A percentile compares a stretch with the other conserved stretches of the same genome.
Evolutionary conservation across 2,113 vertebrate genomes (phyloP).

Genomic region (Elephas maximus): DNA sequence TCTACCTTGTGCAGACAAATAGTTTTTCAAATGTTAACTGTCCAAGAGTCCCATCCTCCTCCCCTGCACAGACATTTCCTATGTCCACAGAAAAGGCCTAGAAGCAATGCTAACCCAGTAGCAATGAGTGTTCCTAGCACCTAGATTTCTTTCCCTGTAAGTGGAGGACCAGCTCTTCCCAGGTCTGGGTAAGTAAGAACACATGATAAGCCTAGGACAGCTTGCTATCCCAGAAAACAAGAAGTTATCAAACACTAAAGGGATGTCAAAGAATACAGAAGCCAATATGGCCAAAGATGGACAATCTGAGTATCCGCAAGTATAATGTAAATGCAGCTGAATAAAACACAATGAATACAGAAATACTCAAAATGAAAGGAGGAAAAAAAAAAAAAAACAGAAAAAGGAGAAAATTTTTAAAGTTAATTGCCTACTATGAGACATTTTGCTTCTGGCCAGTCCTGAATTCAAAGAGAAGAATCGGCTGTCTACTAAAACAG

Average conservation of each 20-base stretch:
- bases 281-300: neutral
- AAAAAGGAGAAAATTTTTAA: neutral
- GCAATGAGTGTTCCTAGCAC: neutral
- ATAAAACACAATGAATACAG: neutral
- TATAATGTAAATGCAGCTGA: neutral
- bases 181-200: neutral
- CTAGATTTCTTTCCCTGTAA: neutral
- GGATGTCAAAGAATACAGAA: neutral
- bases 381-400: neutral
- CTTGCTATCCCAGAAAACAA: neutral
- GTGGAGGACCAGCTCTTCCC: neutral
- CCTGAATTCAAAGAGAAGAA: neutral
- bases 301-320: neutral
- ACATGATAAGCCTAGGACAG: neutral
- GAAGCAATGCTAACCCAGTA: neutral
- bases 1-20: neutral
- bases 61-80: neutral
- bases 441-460: neutral
- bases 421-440: neutral
- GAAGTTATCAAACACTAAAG: neutral
- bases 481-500: neutral
- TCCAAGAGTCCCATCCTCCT: neutral
- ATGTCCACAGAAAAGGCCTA: neutral
- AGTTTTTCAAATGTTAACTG: neutral
- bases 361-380: neutral